Percentiles rank a stretch among this genome's conserved stretches.
Evolutionary conservation across 2,113 vertebrate genomes (phyloP).

Genomic region (Sturnira hondurensis): DNA sequence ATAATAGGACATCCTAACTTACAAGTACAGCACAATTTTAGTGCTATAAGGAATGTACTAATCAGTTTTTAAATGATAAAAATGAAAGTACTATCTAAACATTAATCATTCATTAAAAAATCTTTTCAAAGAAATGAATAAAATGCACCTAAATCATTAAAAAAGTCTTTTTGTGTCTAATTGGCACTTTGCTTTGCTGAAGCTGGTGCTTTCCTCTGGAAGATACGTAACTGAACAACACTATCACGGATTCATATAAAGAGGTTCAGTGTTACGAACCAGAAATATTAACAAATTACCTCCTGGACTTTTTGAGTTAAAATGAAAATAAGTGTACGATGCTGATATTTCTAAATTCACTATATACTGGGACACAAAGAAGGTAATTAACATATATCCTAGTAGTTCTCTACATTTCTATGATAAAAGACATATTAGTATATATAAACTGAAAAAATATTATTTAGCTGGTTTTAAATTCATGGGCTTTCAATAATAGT

Average conservation of each 20-base stretch:
- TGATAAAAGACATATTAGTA: background rate
- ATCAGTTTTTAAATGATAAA: background rate
- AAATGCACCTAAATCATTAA: background rate
- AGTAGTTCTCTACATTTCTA: background rate
- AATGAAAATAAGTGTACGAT: background rate
- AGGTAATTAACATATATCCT: background rate
- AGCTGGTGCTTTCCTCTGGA: background rate
- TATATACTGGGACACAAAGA: background rate
- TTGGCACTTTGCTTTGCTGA: slow-evolving; percentile 37
- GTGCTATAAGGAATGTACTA: background rate
- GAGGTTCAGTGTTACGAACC: background rate
- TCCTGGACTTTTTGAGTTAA: slow-evolving; percentile 26
- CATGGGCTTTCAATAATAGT: background rate
- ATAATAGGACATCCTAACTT: background rate
- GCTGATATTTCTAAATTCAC: background rate
- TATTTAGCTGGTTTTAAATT: slow-evolving; percentile 20
- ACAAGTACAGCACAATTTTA: background rate
- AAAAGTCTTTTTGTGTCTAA: background rate
- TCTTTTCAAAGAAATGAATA: background rate
- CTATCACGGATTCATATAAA: background rate
- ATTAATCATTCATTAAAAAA: background rate
- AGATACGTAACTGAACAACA: background rate
- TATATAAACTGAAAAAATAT: slow-evolving; percentile 10
- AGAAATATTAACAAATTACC: background rate
- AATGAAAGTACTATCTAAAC: background rate